Conservation (phyloP, 2,113 vertebrate species). For the Ptilonorhynchus violaceus region DNA sequence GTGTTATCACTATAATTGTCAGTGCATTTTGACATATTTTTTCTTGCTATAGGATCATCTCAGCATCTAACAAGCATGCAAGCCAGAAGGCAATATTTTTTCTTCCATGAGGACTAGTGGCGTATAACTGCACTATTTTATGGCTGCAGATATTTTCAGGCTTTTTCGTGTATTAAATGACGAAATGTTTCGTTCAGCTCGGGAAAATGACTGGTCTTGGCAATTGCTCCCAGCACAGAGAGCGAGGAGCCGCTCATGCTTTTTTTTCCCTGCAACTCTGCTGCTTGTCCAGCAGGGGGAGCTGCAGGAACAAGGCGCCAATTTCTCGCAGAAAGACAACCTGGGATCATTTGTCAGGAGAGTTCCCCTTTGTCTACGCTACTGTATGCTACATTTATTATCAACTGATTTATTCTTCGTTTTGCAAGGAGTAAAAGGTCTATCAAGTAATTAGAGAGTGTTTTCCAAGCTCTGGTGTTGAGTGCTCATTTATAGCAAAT, state of each 20-base stretch:
- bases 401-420: background rate
- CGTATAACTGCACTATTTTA: background rate
- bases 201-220: background rate
- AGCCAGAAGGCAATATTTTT: background rate
- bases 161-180: background rate
- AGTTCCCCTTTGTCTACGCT: background rate
- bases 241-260: background rate
- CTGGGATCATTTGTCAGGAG: background rate
- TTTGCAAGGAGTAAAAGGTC: background rate
- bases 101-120: background rate
- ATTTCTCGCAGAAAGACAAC: background rate
- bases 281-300: constrained; percentile 43
- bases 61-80: background rate
- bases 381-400: background rate
- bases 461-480: background rate
- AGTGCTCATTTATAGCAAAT: background rate
- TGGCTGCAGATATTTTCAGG: background rate
- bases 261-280: background rate
- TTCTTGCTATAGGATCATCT: background rate
- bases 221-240: background rate
- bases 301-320: constrained; percentile 24
- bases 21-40: background rate
- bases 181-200: background rate
- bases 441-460: background rate
- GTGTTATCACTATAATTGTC: background rate